Evolutionary conservation across 2,888 invertebrate genomes (phyloP), one percentile per base, ranked within the genome.

Genomic region (Apotomis turbidana): DNA sequence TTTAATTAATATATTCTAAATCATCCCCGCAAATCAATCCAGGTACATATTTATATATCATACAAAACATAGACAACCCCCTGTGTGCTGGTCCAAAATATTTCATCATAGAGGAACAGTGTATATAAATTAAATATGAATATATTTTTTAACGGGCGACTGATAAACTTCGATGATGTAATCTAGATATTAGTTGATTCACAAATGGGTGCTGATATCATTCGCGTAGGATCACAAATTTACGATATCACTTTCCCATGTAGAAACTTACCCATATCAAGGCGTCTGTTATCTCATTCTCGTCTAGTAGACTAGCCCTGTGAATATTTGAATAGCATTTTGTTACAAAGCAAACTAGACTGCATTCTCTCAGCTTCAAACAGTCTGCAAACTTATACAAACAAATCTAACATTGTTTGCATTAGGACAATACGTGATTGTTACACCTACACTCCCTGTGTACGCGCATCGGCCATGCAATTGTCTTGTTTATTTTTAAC

Each of bases 401-500:
- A 73, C 59, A 70, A 70, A 72, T 61, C 57, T 71, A 66, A 60
- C 69, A 59, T 63, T 41, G 68, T 68, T 64, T 66, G 61, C 62
- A 61, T 66, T 64, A 57, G 52, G 80, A 84, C 83, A 87, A 86
- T 85, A 78, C 80, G 78, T 79, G 79, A 80, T 83, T 82, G 78
- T 81, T 81, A 79, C 80, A 79, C 78, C 76, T 76, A 80, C 74
- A 75, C 75, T 77, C 77, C 78, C 76, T 77, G 78, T 80, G 81
- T 78, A 77, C 76, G 78, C 86, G 85, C 85, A 86, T 84, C 82
- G 87, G 82, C 82, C 80, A 81, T 85, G 85, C 88, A 88, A 88
- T 90, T 89, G 89, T 83, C 82, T 84, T 83, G 86, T 87, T 89
- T 90, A 90, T 91, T 91, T 91, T 88, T 88, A 87, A 85, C 79